Evolutionary conservation across 2,113 vertebrate genomes (phyloP).

Genomic region (Zosterops borbonicus): DNA sequence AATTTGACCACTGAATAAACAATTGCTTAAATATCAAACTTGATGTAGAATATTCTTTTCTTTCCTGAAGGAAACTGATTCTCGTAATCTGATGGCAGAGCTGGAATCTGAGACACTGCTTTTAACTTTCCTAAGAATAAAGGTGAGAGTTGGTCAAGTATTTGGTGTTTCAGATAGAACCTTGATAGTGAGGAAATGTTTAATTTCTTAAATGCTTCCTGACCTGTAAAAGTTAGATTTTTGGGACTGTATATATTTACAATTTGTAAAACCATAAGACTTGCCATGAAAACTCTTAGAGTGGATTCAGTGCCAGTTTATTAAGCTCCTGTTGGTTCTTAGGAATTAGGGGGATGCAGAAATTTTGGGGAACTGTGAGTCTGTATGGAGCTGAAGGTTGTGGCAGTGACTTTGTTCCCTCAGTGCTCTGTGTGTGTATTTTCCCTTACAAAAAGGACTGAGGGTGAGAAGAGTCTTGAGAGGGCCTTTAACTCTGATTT

Average conservation of each 20-base stretch:
- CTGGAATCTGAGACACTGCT: slow-evolving; percentile 70
- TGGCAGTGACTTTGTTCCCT: neutral
- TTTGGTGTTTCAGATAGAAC: neutral
- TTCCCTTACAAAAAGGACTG: neutral
- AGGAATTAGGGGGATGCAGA: neutral
- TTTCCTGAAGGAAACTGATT: neutral
- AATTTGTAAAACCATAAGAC: neutral
- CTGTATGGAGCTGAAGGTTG: neutral
- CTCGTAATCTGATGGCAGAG: neutral
- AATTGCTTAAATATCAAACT: neutral
- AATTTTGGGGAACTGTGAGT: neutral
- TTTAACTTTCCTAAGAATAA: slow-evolving; percentile 53
- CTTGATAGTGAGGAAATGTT: neutral
- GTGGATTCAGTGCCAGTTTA: neutral
- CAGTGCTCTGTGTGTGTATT: neutral
- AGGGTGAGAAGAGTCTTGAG: neutral
- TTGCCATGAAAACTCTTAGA: neutral
- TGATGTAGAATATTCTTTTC: neutral
- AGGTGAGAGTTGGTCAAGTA: slow-evolving; percentile 37
- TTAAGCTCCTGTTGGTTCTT: neutral
- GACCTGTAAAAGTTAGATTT: neutral
- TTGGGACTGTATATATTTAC: neutral
- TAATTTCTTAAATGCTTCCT: neutral
- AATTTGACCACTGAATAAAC: neutral
- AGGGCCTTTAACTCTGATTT: neutral